A percentile compares a stretch with the other conserved stretches of the same genome.
Evolutionary conservation across 2,888 invertebrate species (phyloP).

Genomic region (Volucella bombylans): DNA sequence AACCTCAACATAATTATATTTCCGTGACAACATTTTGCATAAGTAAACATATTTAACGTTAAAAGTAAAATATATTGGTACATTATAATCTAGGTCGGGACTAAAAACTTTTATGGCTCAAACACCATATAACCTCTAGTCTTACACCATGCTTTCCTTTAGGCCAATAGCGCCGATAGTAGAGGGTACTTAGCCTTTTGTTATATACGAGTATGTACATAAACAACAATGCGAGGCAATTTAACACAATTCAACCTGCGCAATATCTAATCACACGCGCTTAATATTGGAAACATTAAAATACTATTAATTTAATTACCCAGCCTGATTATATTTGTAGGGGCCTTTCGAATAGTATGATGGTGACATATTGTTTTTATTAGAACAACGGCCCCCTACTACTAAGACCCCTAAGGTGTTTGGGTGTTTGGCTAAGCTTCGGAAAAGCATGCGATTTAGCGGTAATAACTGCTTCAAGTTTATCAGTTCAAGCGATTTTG

Average conservation of each 20-base stretch:
- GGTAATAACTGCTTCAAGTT: slow-evolving; percentile 8
- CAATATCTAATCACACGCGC: slow-evolving; percentile 5
- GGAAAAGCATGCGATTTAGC: background rate
- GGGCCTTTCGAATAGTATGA: background rate
- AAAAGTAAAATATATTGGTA: too few species aligned
- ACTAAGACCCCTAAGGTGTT: slow-evolving; percentile 2
- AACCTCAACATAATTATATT: too few species aligned
- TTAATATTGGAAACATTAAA: slow-evolving; percentile 7
- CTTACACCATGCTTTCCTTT: background rate
- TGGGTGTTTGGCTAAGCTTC: slow-evolving; percentile 7
- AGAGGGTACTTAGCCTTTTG: background rate
- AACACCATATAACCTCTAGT: background rate
- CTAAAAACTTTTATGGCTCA: too few species aligned
- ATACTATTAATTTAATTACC: slow-evolving; percentile 17
- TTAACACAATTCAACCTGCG: background rate
- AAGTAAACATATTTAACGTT: too few species aligned
- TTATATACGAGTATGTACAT: background rate
- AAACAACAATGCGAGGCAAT: background rate
- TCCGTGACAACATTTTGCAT: too few species aligned
- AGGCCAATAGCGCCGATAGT: background rate
- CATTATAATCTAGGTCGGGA: too few species aligned
- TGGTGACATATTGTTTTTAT: slow-evolving; percentile 4
- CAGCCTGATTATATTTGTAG: slow-evolving; percentile 2
- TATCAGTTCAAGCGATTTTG: slow-evolving; percentile 5
- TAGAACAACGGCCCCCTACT: background rate